Evolutionary conservation across 2,797 vertebrate genomes (phyloP).

Genomic region (Protonibea diacanthus): DNA sequence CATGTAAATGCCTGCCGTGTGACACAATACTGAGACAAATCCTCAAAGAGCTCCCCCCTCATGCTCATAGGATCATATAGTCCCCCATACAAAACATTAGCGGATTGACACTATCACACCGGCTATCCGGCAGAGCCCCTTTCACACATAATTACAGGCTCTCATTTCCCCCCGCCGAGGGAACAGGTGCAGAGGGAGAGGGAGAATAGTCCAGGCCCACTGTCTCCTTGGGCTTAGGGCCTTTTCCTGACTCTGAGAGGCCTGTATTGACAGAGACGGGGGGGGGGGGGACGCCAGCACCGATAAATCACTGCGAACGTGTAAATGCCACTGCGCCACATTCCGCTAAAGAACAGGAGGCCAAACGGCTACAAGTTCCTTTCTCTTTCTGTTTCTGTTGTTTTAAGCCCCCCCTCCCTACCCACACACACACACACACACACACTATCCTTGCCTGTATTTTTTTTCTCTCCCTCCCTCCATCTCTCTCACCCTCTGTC

Average conservation of each 20-base stretch:
- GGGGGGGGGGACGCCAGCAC: slow-evolving; percentile 67
- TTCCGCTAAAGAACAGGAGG: slow-evolving; percentile 82
- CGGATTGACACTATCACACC: slow-evolving; percentile 83
- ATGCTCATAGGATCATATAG: slow-evolving; percentile 62
- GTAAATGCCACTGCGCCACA: slow-evolving; percentile 82
- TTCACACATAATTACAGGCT: slow-evolving; percentile 85
- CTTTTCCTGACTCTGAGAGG: slow-evolving; percentile 80
- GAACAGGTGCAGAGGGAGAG: slow-evolving; percentile 86
- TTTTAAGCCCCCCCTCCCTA: slow-evolving; percentile 72
- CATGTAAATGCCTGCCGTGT: slow-evolving; percentile 40
- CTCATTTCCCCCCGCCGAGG: slow-evolving; percentile 86
- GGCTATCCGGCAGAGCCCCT: slow-evolving; percentile 76
- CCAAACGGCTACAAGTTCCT: slow-evolving; percentile 80
- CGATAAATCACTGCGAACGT: slow-evolving; percentile 84
- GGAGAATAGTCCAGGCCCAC: slow-evolving; percentile 72
- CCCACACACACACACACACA: slow-evolving; percentile 48
- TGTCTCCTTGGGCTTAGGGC: slow-evolving; percentile 82
- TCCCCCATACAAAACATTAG: slow-evolving; percentile 76
- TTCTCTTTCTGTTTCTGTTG: slow-evolving; percentile 82
- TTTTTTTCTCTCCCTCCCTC: slow-evolving; percentile 31
- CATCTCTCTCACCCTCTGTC: slow-evolving; percentile 18
- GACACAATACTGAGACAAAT: slow-evolving; percentile 60
- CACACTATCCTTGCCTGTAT: slow-evolving; percentile 62
- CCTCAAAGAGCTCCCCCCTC: slow-evolving; percentile 43
- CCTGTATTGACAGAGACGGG: slow-evolving; percentile 72